Evolutionary conservation across 2,888 invertebrate species (phyloP).

Genomic region (Cylindroiulus punctatus): DNA sequence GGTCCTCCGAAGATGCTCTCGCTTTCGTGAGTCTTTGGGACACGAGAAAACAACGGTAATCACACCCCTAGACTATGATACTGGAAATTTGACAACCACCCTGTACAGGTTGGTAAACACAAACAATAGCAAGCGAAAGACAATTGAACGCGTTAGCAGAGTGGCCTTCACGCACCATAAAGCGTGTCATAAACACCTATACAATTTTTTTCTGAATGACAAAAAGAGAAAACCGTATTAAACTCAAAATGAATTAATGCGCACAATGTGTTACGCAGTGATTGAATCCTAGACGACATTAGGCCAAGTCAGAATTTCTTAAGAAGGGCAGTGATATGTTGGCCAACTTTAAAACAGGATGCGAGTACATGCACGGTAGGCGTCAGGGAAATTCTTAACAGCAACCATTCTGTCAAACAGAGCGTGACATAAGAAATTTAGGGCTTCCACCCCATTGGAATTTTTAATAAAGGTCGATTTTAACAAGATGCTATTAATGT

Average conservation of each 20-base stretch:
- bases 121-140: background rate
- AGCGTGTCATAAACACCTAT: conserved; percentile 23
- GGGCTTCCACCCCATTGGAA: background rate
- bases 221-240: conserved; percentile 26
- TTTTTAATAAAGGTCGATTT: conserved; percentile 2
- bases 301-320: conserved; percentile 5
- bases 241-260: background rate
- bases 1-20: background rate
- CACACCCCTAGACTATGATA: background rate
- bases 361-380: background rate
- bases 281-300: background rate
- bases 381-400: background rate
- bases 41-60: background rate
- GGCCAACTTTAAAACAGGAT: background rate
- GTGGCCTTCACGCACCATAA: conserved; percentile 16
- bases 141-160: conserved; percentile 23
- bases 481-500: no score
- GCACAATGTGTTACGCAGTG: conserved; percentile 2
- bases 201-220: background rate
- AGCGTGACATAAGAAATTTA: background rate
- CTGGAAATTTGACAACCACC: background rate
- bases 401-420: background rate
- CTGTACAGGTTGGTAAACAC: background rate
- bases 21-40: background rate
- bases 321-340: background rate